These are phyloP conservation scores for Heterochromis multidens DNA, from an alignment of 2,113 vertebrate species.

Conservation along the genomic window DNA sequence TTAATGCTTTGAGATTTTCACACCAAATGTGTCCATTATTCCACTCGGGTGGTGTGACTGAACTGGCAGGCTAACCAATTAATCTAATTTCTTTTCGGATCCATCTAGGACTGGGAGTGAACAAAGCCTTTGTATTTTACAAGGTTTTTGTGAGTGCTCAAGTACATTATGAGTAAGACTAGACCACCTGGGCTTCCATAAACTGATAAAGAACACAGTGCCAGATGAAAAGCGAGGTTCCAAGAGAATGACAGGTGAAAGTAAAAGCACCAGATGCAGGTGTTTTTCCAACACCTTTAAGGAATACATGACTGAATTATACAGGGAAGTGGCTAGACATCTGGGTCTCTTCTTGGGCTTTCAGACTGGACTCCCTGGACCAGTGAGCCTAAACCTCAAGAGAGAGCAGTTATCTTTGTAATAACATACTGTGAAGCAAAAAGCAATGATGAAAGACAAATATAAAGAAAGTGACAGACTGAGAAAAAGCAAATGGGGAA, in stretches of 20 bases:
- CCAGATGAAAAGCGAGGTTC: constrained; percentile 1
- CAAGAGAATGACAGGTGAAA: constrained; percentile 18
- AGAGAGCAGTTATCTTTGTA: constrained; percentile 36
- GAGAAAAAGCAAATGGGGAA: constrained; percentile 1
- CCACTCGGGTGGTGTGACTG: constrained; percentile 39
- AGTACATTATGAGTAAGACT: constrained; percentile 43
- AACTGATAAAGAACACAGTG: background rate
- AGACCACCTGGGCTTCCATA: constrained; percentile 52
- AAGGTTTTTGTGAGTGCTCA: constrained; percentile 22
- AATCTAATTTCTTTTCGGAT: constrained; percentile 42
- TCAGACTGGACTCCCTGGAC: constrained; percentile 16
- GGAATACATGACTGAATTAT: constrained; percentile 57
- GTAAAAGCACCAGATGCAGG: constrained; percentile 38
- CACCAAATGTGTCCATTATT: constrained; percentile 52
- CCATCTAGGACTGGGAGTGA: constrained; percentile 19
- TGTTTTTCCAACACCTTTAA: constrained; percentile 60
- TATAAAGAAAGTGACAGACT: constrained; percentile 35
- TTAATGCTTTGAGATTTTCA: constrained; percentile 29
- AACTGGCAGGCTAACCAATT: constrained; percentile 36
- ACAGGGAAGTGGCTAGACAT: constrained; percentile 36
- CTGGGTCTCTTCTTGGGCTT: constrained; percentile 44
- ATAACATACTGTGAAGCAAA: constrained; percentile 26
- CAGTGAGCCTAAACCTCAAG: constrained; percentile 14
- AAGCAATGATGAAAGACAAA: constrained; percentile 42
- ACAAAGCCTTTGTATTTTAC: constrained; percentile 39